phyloP scores from a whole-genome alignment of 2,797 vertebrate genomes.

The Falco concolor region DNA sequence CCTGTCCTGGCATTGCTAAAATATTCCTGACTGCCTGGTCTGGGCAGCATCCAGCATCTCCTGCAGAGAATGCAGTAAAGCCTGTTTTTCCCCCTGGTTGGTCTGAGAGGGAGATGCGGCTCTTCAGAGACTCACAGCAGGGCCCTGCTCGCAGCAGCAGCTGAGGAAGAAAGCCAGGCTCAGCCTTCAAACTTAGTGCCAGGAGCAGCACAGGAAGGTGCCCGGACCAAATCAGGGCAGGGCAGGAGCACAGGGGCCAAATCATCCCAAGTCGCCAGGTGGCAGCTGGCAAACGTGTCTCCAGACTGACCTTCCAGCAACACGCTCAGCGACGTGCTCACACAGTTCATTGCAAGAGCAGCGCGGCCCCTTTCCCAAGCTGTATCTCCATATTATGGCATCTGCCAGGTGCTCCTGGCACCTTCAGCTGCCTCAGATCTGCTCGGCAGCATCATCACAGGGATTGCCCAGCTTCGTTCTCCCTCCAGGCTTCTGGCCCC shows the following conservation, averaged over 20 bases:
- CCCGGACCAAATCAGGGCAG: background rate
- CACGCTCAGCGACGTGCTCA: background rate
- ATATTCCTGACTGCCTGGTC: background rate
- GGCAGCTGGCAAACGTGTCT: background rate
- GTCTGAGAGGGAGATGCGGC: background rate
- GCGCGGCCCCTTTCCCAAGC: background rate
- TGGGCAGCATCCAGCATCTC: background rate
- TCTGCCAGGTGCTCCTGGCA: background rate
- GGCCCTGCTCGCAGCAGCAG: background rate
- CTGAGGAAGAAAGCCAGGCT: background rate
- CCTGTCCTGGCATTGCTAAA: background rate
- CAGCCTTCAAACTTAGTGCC: background rate
- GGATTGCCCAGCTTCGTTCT: background rate
- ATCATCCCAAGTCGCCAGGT: background rate
- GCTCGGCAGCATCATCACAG: background rate
- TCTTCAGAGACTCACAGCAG: background rate
- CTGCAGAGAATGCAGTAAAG: background rate
- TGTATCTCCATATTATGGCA: background rate
- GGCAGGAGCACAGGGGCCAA: background rate
- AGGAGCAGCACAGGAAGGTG: background rate
- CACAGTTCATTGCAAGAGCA: background rate
- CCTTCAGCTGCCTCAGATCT: background rate
- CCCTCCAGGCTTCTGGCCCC: background rate
- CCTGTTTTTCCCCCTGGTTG: background rate
- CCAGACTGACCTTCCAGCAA: background rate